Evolutionary conservation across 2,113 vertebrate species (phyloP), one percentile per base, ranked within the genome.

Genomic region (Notothenia coriiceps): DNA sequence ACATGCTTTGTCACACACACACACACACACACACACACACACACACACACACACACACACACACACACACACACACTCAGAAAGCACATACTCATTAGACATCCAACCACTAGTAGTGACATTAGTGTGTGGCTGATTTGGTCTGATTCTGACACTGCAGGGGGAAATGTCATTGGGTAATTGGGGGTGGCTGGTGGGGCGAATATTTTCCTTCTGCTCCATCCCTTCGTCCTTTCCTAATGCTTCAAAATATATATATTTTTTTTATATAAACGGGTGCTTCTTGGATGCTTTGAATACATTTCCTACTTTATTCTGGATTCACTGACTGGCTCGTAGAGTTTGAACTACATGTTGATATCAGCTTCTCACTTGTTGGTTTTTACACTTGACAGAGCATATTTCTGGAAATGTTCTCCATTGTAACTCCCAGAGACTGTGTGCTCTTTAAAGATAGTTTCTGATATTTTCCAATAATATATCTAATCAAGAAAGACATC

Each of bases 41-140:
- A 55, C 51, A 62, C 33, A 43, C 61, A 44, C 51, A 52, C 43
- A 69, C 10, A 57, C 14, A 51, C 78, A 44, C 52, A 57, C 6
- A 47, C 54, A 60, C 4, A 22, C 20, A 25, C 9, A 10, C 47
- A 33, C 63, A 18, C 46, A 77, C 65, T 67, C 62, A 63, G 1
- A 0, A 76, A 25, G 66, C 55, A 44, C 72, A 68, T n/a, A n/a
- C n/a, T n/a, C n/a, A n/a, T n/a, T 57, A 80, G 86, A 89, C 35
- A 91, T 91, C 80, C 83, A 40, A 56, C 67, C 76, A 73, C 69
- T 89, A 90, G 91, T 92, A 52, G 74, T 46, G 33, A 25, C 25
- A 79, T 90, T 93, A 72, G 91, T 86, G 79, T 74, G 62, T 22
- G 63, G 64, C 84, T 90, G 68, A 87, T 89, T 83, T 77, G 78